These are phyloP conservation scores for Helleia helle DNA, from an alignment of 2,888 invertebrate species.

Conservation along the genomic window DNA sequence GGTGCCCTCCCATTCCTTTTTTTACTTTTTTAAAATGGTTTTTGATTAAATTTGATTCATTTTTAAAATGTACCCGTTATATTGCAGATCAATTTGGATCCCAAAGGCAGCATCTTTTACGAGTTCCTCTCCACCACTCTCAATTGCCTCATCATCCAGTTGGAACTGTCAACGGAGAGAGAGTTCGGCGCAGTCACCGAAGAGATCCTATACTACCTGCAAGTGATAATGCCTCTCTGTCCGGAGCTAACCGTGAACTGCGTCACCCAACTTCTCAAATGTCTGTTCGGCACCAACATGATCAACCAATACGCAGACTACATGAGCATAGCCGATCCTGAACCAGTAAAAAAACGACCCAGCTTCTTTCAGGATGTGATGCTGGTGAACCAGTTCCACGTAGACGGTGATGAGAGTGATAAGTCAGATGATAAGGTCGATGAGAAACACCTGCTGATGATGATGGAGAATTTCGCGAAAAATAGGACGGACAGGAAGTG, in stretches of 20 bases:
- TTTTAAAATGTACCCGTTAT: background rate
- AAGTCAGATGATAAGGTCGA: conserved; percentile 46
- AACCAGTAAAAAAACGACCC: conserved; percentile 14
- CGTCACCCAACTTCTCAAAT: conserved; percentile 84
- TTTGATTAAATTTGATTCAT: no score
- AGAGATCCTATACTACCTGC: conserved; percentile 84
- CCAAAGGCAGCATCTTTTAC: conserved; percentile 82
- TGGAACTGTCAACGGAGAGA: conserved; percentile 78
- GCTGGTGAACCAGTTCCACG: conserved; percentile 34
- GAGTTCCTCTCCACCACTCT: conserved; percentile 77
- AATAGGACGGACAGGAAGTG: conserved; percentile 61
- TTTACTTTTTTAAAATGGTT: no score
- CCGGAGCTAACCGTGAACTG: conserved; percentile 81
- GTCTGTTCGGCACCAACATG: conserved; percentile 85
- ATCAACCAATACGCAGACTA: conserved; percentile 56
- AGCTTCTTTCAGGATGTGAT: conserved; percentile 49
- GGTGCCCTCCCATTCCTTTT: no score
- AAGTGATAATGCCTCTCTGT: conserved; percentile 80
- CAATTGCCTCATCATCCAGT: conserved; percentile 78
- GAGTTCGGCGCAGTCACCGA: conserved; percentile 85
- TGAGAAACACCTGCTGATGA: conserved; percentile 49
- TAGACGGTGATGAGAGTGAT: conserved; percentile 28
- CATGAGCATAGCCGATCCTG: conserved; percentile 40
- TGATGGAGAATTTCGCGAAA: conserved; percentile 60
- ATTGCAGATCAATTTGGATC: conserved; percentile 83